Evolutionary conservation across 2,888 invertebrate species (phyloP).

Genomic region (Agrenia bidenticulata): DNA sequence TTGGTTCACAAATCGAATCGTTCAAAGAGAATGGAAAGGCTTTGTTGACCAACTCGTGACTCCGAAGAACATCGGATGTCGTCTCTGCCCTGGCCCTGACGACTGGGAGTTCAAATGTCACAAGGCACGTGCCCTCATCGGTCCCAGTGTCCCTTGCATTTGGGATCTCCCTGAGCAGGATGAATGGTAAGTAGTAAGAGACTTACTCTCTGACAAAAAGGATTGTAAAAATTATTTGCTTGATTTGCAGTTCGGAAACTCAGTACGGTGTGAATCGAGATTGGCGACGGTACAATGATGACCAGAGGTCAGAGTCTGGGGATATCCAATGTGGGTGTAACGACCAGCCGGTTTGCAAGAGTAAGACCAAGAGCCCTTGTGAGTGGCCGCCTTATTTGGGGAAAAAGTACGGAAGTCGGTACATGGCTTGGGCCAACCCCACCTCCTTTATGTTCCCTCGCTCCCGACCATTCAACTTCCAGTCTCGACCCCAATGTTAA

Average conservation of each 20-base stretch:
- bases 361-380: conserved; percentile 16
- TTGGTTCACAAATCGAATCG: conserved; percentile 45
- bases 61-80: conserved; percentile 43
- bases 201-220: too few species aligned
- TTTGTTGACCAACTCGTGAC: conserved; percentile 44
- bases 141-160: conserved; percentile 40
- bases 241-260: conserved; percentile 28
- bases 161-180: conserved; percentile 49
- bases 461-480: conserved; percentile 30
- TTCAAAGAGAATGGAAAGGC: conserved; percentile 43
- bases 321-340: conserved; percentile 42
- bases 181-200: conserved; percentile 37
- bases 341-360: conserved; percentile 36
- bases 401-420: conserved; percentile 40
- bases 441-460: conserved; percentile 43
- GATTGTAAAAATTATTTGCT: background rate
- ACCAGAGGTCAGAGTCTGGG: conserved; percentile 33
- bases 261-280: conserved; percentile 45
- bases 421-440: conserved; percentile 51
- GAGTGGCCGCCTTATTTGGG: conserved; percentile 51
- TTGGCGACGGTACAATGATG: conserved; percentile 50
- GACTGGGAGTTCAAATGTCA: conserved; percentile 48
- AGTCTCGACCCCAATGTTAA: conserved; percentile 33
- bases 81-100: conserved; percentile 40
- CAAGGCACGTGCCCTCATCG: conserved; percentile 43